Conservation (phyloP, 1,140 invertebrate species). For the Drosophila kohkoa region DNA sequence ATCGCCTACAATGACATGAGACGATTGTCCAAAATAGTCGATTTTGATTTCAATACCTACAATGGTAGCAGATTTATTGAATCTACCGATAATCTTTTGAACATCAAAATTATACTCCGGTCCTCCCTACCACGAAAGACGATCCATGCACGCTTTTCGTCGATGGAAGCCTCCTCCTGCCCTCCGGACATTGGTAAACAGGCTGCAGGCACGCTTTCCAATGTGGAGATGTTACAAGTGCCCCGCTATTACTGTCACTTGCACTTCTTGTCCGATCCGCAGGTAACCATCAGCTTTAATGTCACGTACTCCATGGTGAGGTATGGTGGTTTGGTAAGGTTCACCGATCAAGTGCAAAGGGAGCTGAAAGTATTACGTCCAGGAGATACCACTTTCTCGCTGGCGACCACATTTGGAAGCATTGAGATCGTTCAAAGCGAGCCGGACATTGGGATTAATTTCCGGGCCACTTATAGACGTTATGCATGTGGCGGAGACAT, state of each 20-base stretch:
- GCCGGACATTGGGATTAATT: neutral
- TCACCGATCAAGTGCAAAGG: constrained; percentile 35
- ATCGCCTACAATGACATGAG: constrained; percentile 50
- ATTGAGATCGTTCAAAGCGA: constrained; percentile 27
- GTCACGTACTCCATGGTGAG: constrained; percentile 22
- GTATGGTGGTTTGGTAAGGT: constrained; percentile 6
- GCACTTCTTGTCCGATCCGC: constrained; percentile 23
- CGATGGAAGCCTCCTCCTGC: constrained; percentile 49
- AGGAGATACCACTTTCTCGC: constrained; percentile 38
- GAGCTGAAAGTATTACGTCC: neutral
- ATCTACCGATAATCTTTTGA: constrained; percentile 73
- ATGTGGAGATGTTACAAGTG: constrained; percentile 26
- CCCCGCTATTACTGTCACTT: constrained; percentile 54
- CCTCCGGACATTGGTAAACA: constrained; percentile 59
- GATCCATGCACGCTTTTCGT: constrained; percentile 49
- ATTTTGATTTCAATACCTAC: constrained; percentile 40
- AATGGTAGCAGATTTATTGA: constrained; percentile 46
- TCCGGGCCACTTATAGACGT: constrained; percentile 49
- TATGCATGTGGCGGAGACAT: constrained; percentile 60
- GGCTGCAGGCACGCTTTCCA: constrained; percentile 42
- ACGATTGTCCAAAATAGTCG: constrained; percentile 47
- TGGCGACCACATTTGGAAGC: constrained; percentile 32
- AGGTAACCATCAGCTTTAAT: constrained; percentile 63
- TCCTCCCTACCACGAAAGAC: neutral
- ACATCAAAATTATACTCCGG: constrained; percentile 20